Evolutionary conservation across 2,888 invertebrate genomes (phyloP), one percentile per base, ranked within the genome.

Genomic region (Stenodema calcarata): DNA sequence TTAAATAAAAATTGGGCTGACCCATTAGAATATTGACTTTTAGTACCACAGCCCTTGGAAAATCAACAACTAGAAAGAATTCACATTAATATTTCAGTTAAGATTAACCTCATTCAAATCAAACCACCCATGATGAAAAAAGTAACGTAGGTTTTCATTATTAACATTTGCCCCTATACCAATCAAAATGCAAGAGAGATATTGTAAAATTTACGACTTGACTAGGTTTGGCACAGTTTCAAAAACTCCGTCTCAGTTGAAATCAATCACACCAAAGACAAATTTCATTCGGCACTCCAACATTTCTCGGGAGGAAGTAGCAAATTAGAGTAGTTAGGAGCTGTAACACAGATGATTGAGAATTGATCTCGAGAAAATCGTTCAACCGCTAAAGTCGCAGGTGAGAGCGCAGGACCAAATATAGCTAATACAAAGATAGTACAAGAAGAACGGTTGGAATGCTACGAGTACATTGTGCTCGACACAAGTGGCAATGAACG

Each of bases 351-450:
- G 7, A 7, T 4, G 4, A 4, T 7, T 35, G 7, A 2, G 35
- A 35, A n/a, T n/a, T 35, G 7, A 35, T 35, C 7, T 35, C 7
- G 35, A 35, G 7, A 2, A 35, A 2, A 2, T 4, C 35, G 4
- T 2, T 2, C 35, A 35, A 7, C 35, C 35, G 2, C 35, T 35
- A 35, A 7, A 35, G 35, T 2, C 2, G 4, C 62, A 62, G 9
- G 18, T 3, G 18, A 18, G 62, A 23, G 18, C 18, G 62, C 23
- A 62, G 73, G 9, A 73, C 73, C 73, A 73, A 73, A 73, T 73
- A 35, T 73, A 73, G 73, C 73, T 41, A 73, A 73, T 41, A 73
- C 73, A 35, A 73, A 73, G 73, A 73, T 73, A 73, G 73, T 62
- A 23, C 35, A 18, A 30, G 73, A 35, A 73, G 73, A 73, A 35